A percentile compares a stretch with the other conserved stretches of the same genome.
Conservation (phyloP, 2,113 vertebrate species). For the Apteryx owenii region DNA sequence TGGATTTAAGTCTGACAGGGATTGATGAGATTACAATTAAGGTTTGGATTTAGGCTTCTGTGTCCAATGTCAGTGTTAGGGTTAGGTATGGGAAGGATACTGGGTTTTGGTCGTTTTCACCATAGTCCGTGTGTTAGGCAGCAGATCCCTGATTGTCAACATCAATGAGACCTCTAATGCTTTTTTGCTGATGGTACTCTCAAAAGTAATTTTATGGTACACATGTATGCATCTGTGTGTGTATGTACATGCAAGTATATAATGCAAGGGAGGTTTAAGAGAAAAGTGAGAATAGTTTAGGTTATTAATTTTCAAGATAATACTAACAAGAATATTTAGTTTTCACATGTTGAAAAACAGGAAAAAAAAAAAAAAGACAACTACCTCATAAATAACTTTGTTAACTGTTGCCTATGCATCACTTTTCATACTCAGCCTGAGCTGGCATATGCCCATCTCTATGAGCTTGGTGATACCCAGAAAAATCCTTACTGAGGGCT, state of each 20-base stretch:
- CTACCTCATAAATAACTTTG: not conserved
- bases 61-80: not conserved
- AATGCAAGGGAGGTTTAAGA: not conserved
- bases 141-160: not conserved
- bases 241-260: not conserved
- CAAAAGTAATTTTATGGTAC: not conserved
- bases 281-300: not conserved
- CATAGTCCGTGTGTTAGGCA: fast-evolving
- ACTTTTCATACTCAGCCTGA: not conserved
- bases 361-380: not conserved
- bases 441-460: not conserved
- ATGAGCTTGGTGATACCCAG: not conserved
- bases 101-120: not conserved
- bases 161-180: not conserved
- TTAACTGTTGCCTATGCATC: not conserved
- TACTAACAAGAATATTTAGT: not conserved
- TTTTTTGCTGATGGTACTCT: not conserved
- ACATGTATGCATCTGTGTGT: not conserved
- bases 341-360: not conserved
- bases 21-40: not conserved
- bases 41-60: not conserved
- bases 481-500: not conserved
- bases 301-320: not conserved
- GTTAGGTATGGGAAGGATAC: not conserved
- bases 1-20: not conserved